Base-by-base conservation (phyloP, 2,797 vertebrate species). In the Remorina albescens region DNA sequence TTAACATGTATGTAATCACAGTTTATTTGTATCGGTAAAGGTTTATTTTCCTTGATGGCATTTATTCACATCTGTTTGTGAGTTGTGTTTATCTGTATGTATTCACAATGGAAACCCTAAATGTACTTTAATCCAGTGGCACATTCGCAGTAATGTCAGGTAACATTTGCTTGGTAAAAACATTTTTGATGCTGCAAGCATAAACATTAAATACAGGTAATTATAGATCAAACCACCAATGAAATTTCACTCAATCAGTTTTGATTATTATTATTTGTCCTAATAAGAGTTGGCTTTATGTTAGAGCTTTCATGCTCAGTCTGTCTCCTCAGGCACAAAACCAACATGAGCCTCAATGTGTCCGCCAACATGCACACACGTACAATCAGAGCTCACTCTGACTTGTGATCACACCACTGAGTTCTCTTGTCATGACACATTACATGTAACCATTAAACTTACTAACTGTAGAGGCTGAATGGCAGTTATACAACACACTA, bases 401-500 rank as follows among this genome's bases (percentile, higher is more conserved):
- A 55, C 83, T 75, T 68, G 64, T 71, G 69, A 67, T n/a, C n/a
- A n/a, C n/a, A n/a, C n/a, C n/a, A n/a, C n/a, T n/a, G n/a, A n/a
- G n/a, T n/a, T n/a, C n/a, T n/a, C n/a, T n/a, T n/a, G n/a, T n/a
- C n/a, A n/a, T n/a, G n/a, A n/a, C n/a, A n/a, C n/a, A n/a, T 76
- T 53, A 39, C 71, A 74, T 81, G 78, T 50, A 77, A 78, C 56
- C 55, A 67, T 80, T 69, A 76, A 71, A 72, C 82, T 85, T 81
- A 74, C 77, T 82, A 64, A 74, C 55, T 70, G 74, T 73, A 32
- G 53, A 72, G 65, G 21, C 68, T 44, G 66, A 61, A 81, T 70
- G 49, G 49, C 46, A 59, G 67, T 92, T 89, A 87, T 54, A 89
- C 84, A 90, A 89, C 66, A 53, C 62, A 55, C 61, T 32, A n/a